These are phyloP conservation scores for Melanerpes formicivorus DNA, from an alignment of 2,113 vertebrate species.

Conservation along the genomic window DNA sequence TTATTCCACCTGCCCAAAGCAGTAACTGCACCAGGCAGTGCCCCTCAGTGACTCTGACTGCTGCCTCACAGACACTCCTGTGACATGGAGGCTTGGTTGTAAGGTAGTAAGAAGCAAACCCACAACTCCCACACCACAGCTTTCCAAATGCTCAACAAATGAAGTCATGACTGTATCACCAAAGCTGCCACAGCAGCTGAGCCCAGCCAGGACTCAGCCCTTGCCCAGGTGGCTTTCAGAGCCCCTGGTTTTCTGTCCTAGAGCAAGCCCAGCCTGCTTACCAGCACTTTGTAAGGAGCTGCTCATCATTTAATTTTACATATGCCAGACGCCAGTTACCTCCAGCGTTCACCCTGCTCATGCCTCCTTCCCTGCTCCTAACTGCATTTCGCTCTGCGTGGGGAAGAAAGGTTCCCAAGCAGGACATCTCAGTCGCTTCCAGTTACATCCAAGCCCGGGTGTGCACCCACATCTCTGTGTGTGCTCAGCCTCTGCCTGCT, in stretches of 20 bases:
- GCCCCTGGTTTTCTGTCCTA: accelerated
- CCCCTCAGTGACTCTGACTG: background rate
- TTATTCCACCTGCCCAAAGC: background rate
- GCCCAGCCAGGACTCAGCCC: background rate
- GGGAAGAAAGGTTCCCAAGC: background rate
- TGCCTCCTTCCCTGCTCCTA: background rate
- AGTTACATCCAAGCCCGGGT: background rate
- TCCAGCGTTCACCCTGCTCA: background rate
- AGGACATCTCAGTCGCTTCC: background rate
- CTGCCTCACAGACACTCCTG: background rate
- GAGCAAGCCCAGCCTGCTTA: background rate
- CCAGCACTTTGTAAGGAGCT: background rate
- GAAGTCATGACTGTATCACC: background rate
- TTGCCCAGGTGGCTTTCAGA: background rate
- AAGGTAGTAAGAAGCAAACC: background rate
- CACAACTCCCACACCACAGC: accelerated
- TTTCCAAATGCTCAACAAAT: background rate
- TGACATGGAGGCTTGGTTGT: accelerated
- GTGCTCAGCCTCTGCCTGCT: background rate
- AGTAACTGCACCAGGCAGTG: background rate
- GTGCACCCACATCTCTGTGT: background rate
- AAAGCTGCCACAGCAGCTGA: background rate
- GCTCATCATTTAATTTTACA: background rate
- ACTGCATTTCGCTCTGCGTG: background rate
- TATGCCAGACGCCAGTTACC: background rate